These are phyloP conservation scores for Notolepis coatsorum DNA, from an alignment of 2,797 vertebrate species.

Conservation along the genomic window DNA sequence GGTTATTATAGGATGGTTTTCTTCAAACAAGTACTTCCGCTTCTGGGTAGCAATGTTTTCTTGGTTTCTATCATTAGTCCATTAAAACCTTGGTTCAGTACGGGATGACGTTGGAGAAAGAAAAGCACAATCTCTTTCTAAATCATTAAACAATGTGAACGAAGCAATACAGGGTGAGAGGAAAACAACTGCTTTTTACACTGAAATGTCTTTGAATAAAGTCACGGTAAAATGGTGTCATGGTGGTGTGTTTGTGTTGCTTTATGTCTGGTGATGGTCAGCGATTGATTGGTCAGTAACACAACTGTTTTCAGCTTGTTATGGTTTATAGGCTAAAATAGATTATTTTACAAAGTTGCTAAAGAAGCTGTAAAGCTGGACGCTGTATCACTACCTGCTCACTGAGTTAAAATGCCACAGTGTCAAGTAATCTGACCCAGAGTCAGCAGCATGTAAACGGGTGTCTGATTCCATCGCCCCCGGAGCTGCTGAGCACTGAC, in stretches of 20 bases:
- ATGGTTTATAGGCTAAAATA: too few relatives aligned
- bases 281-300: too few relatives aligned
- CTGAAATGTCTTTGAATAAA: conserved; percentile 69
- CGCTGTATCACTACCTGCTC: too few relatives aligned
- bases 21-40: conserved; percentile 30
- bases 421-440: background rate
- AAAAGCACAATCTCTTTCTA: conserved; percentile 31
- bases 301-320: too few relatives aligned
- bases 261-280: too few relatives aligned
- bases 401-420: background rate
- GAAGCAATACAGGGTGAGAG: conserved; percentile 43
- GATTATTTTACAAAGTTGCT: too few relatives aligned
- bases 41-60: conserved; percentile 20
- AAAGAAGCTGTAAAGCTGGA: too few relatives aligned
- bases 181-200: conserved; percentile 66
- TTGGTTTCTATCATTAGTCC: conserved; percentile 36
- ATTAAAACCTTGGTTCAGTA: conserved; percentile 23
- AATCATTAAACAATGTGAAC: conserved; percentile 57
- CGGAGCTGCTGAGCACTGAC: conserved; percentile 10
- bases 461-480: conserved; percentile 21
- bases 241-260: too few relatives aligned
- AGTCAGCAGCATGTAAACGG: background rate
- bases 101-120: conserved; percentile 23
- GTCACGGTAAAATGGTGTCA: conserved; percentile 50
- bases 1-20: conserved; percentile 12